Evolutionary conservation across 2,797 vertebrate species (phyloP).

Genomic region (Etheostoma nigrum): DNA sequence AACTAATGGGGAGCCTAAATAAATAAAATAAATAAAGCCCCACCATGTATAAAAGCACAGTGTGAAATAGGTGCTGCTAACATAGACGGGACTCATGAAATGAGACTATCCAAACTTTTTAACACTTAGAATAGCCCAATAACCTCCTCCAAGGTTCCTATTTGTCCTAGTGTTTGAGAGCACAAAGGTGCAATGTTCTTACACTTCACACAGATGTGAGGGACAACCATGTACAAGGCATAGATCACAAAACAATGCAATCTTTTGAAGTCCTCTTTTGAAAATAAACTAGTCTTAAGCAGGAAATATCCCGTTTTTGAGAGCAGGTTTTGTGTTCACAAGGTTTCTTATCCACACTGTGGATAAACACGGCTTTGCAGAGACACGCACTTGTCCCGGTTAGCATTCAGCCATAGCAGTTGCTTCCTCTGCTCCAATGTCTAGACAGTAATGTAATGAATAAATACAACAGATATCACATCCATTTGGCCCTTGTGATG

Average conservation of each 20-base stretch:
- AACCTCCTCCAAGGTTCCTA: neutral
- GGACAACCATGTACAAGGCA: neutral
- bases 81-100: no score
- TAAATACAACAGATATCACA: conserved; percentile 60
- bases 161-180: neutral
- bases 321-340: neutral
- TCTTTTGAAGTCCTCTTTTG: neutral
- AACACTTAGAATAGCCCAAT: neutral
- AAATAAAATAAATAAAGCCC: neutral
- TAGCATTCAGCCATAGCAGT: conserved; percentile 50
- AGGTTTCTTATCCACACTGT: neutral
- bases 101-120: no score
- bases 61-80: conserved; percentile 21
- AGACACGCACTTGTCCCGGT: conserved; percentile 21
- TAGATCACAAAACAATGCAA: neutral
- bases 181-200: neutral
- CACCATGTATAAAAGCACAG: neutral
- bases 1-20: no score
- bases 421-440: conserved; percentile 36
- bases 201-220: no score
- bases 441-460: conserved; percentile 67
- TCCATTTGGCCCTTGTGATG: conserved; percentile 51
- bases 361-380: conserved; percentile 13
- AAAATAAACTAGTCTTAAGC: neutral
- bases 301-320: neutral